Evolutionary conservation across 2,888 invertebrate species (phyloP).

Genomic region (Sphaeridia pumilis): DNA sequence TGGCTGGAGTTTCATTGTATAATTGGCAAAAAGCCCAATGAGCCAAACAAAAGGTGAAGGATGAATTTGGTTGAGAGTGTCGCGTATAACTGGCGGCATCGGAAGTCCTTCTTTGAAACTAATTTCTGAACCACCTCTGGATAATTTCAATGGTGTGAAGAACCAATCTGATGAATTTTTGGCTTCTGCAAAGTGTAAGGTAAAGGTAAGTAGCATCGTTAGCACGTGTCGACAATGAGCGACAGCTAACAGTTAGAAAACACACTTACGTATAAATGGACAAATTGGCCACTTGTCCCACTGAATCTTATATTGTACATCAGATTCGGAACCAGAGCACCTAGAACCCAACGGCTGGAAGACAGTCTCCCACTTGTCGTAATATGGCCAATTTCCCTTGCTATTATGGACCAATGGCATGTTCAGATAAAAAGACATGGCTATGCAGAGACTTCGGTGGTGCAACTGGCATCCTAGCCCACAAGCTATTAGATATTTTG

Average conservation of each 20-base stretch:
- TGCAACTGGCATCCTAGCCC: conserved; percentile 23
- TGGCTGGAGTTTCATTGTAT: neutral
- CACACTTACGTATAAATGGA: conserved; percentile 5
- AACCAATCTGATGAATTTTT: neutral
- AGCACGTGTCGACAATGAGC: neutral
- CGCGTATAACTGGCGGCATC: neutral
- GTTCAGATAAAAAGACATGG: conserved; percentile 14
- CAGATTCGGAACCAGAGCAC: too few relatives aligned
- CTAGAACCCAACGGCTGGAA: conserved; percentile 14
- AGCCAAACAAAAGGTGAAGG: conserved; percentile 17
- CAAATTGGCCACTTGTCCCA: too few relatives aligned
- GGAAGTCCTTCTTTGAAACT: conserved; percentile 12
- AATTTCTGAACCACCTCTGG: neutral
- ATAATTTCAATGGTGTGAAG: neutral
- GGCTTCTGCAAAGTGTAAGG: too few relatives aligned
- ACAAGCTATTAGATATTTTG: too few relatives aligned
- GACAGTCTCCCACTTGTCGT: conserved; percentile 7
- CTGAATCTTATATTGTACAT: too few relatives aligned
- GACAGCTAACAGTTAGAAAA: neutral
- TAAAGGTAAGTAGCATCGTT: too few relatives aligned
- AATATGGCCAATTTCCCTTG: conserved; percentile 11
- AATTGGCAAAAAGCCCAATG: conserved; percentile 18
- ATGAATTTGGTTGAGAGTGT: conserved; percentile 1
- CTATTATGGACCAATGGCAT: conserved; percentile 20
- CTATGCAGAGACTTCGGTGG: conserved; percentile 16